phyloP scores from a whole-genome alignment of 2,888 invertebrate species.

The Euzophera pinguis region DNA sequence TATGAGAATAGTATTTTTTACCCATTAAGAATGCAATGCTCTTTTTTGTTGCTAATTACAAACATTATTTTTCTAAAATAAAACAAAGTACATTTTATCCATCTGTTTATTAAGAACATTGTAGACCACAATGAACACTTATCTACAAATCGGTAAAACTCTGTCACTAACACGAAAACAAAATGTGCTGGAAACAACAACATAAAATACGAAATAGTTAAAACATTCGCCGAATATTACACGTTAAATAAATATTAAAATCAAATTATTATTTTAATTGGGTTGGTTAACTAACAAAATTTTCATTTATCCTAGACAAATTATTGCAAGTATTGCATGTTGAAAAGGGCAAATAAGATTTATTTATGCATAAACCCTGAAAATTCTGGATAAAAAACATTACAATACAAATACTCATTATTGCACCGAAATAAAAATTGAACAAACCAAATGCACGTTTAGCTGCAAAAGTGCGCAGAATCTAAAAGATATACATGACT shows the following conservation, averaged over 20 bases:
- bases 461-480: too few relatives aligned
- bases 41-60: background rate
- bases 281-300: background rate
- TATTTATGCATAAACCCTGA: too few relatives aligned
- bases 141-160: conserved; percentile 70
- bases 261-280: background rate
- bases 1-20: too few relatives aligned
- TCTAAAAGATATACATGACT: too few relatives aligned
- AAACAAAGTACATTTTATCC: conserved; percentile 40
- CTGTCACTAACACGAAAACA: conserved; percentile 71
- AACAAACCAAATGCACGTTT: too few relatives aligned
- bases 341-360: too few relatives aligned
- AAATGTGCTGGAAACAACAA: conserved; percentile 72
- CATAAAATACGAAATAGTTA: conserved; percentile 54
- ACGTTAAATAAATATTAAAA: conserved; percentile 14
- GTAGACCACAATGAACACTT: conserved; percentile 59
- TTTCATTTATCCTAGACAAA: too few relatives aligned
- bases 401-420: too few relatives aligned
- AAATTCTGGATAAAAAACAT: too few relatives aligned
- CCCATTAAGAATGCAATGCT: too few relatives aligned
- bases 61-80: conserved; percentile 24
- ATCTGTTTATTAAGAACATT: conserved; percentile 75
- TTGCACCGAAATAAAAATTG: too few relatives aligned
- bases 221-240: conserved; percentile 24
- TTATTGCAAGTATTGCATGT: too few relatives aligned